Evolutionary conservation across 2,888 invertebrate genomes (phyloP).

Genomic region (Gisinianus flammeolus): DNA sequence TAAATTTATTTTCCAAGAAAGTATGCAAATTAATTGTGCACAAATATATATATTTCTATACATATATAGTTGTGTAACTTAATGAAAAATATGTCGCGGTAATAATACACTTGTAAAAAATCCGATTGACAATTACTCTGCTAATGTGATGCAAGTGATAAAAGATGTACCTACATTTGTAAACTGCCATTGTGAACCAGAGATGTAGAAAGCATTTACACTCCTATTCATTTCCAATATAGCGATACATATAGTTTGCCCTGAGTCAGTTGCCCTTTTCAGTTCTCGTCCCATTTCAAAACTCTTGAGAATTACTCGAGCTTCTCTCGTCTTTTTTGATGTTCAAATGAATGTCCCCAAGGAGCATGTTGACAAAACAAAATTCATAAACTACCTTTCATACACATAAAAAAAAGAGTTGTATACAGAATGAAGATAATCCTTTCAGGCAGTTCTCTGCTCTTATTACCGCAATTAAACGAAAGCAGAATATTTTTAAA

Average conservation of each 20-base stretch:
- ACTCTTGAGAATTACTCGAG: constrained; percentile 26
- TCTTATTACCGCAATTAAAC: too few relatives aligned
- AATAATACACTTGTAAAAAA: too few relatives aligned
- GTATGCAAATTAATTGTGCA: too few relatives aligned
- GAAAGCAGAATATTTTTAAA: too few relatives aligned
- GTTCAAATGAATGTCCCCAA: constrained; percentile 8
- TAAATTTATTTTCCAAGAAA: too few relatives aligned
- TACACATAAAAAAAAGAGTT: too few relatives aligned
- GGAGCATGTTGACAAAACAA: constrained; percentile 18
- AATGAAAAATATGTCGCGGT: too few relatives aligned
- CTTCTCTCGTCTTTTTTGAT: background rate
- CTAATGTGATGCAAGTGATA: background rate
- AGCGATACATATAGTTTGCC: background rate
- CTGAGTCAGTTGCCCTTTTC: constrained; percentile 26
- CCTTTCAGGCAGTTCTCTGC: too few relatives aligned
- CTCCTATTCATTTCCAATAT: background rate
- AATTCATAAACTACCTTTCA: constrained; percentile 22
- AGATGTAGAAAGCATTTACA: background rate
- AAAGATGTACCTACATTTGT: background rate
- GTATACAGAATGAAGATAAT: too few relatives aligned
- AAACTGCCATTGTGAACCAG: background rate
- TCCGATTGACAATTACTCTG: background rate
- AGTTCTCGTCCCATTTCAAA: constrained; percentile 18
- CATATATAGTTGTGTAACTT: too few relatives aligned
- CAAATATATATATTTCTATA: too few relatives aligned